Base-by-base conservation (phyloP, 2,888 invertebrate genomes). In the Plagodis dolabraria region DNA sequence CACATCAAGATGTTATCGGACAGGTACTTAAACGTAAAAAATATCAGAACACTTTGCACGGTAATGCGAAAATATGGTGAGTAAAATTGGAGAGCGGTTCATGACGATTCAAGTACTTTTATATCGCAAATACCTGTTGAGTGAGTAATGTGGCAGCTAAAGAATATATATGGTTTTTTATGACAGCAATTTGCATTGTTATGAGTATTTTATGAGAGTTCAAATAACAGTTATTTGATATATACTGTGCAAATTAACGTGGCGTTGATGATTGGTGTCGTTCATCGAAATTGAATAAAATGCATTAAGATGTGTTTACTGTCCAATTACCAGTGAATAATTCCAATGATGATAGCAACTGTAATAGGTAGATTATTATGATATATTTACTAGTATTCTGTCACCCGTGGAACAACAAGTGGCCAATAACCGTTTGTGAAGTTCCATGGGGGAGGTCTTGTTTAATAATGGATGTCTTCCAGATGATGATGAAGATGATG, bases 51-150 rank as follows among this genome's bases (percentile, higher is more conserved):
- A 44, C 35, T 57, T 51, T 40, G 57, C 47, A 43, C 43, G 36
- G 36, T 33, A 48, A 33, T 53, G 59, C 33, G 40, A 58, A 47
- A 22, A 22, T 22, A 4, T 4, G 22, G 1, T 22, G 22, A 35
- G n/a, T n/a, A 33, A 49, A 59, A 33, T 54, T 22, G 22, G 42
- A 6, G 40, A 36, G 33, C 11, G 12, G 33, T 5, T 12, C 38
- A n/a, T 46, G 42, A 36, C 11, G 11, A 53, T 22, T 40, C 40
- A 52, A 51, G 42, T 47, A 48, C 33, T 33, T 47, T 47, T 53
- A 48, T 47, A 44, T 44, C 48, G 9, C 51, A 53, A 55, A 55
- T 60, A 60, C 51, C 55, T 60, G 60, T 60, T 55, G 60, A 60
- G 38, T 52, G 54, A 59, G 38, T 51, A 59, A 54, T 47, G 10